Evolutionary conservation across 2,888 invertebrate species (phyloP), one percentile per base, ranked within the genome.

Genomic region (Amphipyra tragopoginis): DNA sequence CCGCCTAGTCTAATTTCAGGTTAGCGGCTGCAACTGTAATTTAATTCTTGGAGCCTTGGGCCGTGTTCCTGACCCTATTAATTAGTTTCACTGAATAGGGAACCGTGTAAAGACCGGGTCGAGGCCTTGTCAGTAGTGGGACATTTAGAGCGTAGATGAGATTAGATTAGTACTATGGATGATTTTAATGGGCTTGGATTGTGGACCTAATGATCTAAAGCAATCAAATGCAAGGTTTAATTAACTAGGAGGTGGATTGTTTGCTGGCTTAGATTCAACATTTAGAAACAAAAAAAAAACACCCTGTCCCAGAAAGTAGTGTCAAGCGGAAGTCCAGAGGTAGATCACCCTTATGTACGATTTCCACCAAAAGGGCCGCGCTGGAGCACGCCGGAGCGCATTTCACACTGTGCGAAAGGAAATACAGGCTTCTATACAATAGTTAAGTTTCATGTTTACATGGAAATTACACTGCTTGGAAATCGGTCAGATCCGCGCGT

Each of bases 41-140:
- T 75, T 54, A 50, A 54, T 43, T 53, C 42, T 39, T 15, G 34
- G 53, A 50, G 26, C 38, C 9, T 13, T 56, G 45, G 45, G 49
- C 66, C 72, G 5, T 64, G 52, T 75, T 57, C 33, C 50, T 43
- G 43, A 45, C 70, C 56, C 71, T 53, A 74, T 74, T 70, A 70
- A 70, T 70, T 70, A 56, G 75, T 56, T 63, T 42, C 64, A 49
- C 39, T 33, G 50, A 62, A 50, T 69, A 56, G 33, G 44, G 40
- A 39, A 11, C 64, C 55, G 42, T 50, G 56, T 74, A 74, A 69
- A 56, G 64, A 74, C 64, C 21, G 62, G 33, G 15, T 71, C 7
- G 34, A 29, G 34, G 39, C 50, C 50, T 51, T 68, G 69, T 73
- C 45, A 39, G 51, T 48, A 38, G 5, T 6, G 52, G 44, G 4